These are phyloP conservation scores for Hepsetus odoe DNA, from an alignment of 2,113 vertebrate species.

Conservation along the genomic window DNA sequence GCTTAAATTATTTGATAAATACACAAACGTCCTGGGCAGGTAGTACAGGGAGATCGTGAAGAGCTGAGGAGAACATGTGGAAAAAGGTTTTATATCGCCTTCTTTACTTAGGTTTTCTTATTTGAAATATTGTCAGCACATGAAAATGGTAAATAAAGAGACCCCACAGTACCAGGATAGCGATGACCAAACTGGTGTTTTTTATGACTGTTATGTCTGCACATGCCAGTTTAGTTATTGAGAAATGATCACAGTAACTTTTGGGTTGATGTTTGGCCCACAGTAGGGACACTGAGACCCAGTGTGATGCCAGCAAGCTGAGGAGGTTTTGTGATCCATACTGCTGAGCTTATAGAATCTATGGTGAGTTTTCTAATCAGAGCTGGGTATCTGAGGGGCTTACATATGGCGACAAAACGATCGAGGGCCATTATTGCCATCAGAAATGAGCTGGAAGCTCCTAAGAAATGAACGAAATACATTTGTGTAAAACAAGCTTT, in stretches of 20 bases:
- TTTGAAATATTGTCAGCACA: slow-evolving; percentile 62
- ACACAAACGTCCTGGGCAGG: slow-evolving; percentile 70
- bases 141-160: slow-evolving; percentile 62
- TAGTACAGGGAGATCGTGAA: slow-evolving; percentile 71
- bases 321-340: slow-evolving; percentile 58
- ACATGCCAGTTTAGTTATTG: slow-evolving; percentile 63
- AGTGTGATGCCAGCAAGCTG: slow-evolving; percentile 46
- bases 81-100: slow-evolving; percentile 56
- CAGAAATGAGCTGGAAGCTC: slow-evolving; percentile 60
- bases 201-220: background rate
- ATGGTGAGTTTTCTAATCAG: slow-evolving; percentile 63
- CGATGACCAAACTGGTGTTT: slow-evolving; percentile 31
- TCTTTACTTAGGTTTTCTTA: slow-evolving; percentile 55
- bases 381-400: slow-evolving; percentile 62
- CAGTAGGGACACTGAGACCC: slow-evolving; percentile 58
- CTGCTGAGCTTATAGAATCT: slow-evolving; percentile 55
- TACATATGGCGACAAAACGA: slow-evolving; percentile 64
- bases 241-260: slow-evolving; percentile 67
- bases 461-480: slow-evolving; percentile 69
- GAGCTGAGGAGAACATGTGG: slow-evolving; percentile 71
- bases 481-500: slow-evolving; percentile 67
- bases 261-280: slow-evolving; percentile 65
- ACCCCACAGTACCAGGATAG: slow-evolving; percentile 68
- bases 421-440: slow-evolving; percentile 69
- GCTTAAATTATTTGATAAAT: slow-evolving; percentile 52